phyloP scores from a whole-genome alignment of 1,140 invertebrate species.

The Bilobella aurantiaca region DNA sequence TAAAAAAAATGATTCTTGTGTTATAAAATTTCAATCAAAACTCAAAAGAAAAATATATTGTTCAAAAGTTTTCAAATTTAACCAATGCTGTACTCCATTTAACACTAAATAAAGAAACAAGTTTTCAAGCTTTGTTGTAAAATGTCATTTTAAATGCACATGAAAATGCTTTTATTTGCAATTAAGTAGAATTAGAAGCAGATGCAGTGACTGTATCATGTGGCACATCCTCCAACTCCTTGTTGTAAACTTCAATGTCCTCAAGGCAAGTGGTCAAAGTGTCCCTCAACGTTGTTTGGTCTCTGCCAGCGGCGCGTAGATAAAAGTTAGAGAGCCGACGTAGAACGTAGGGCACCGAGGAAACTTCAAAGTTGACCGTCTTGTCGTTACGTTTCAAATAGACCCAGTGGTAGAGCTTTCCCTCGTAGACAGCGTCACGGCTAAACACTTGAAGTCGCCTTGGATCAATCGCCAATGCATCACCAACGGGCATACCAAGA shows the following conservation, averaged over 20 bases:
- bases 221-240: not conserved
- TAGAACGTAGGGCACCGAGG: not conserved
- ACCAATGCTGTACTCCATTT: constrained; percentile 2
- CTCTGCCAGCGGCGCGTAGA: not conserved
- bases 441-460: too few species aligned
- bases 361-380: not conserved
- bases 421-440: not conserved
- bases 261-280: too few species aligned
- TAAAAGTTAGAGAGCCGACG: not conserved
- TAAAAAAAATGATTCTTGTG: not conserved
- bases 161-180: not conserved
- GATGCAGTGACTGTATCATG: not conserved
- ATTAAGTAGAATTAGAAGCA: not conserved
- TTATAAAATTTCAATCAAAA: not conserved
- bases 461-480: too few species aligned
- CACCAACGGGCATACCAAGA: too few species aligned
- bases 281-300: not conserved
- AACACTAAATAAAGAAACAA: not conserved
- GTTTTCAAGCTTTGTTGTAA: not conserved
- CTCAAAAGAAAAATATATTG: not conserved
- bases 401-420: not conserved
- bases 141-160: not conserved
- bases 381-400: not conserved
- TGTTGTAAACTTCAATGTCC: not conserved
- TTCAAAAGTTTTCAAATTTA: not conserved